These are phyloP conservation scores for Megaleporinus macrocephalus DNA, from an alignment of 2,113 vertebrate species.

Conservation along the genomic window DNA sequence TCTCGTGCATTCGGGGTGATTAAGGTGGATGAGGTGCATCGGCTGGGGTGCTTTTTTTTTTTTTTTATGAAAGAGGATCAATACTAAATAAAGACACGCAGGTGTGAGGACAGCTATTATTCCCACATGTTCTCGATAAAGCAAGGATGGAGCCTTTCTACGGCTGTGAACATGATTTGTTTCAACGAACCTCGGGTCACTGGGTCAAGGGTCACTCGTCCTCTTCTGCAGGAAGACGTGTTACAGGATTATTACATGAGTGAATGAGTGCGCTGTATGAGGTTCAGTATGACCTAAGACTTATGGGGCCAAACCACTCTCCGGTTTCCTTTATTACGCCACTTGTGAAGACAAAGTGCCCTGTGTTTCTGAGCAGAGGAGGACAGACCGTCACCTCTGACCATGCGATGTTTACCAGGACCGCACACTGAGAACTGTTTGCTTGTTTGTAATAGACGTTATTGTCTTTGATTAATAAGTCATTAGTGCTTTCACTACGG, in stretches of 20 bases:
- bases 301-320: conserved; percentile 37
- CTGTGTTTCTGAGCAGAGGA: conserved; percentile 25
- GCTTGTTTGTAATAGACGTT: background rate
- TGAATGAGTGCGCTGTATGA: conserved; percentile 43
- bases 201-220: conserved; percentile 46
- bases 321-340: conserved; percentile 25
- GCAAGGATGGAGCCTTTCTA: background rate
- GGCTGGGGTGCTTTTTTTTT: conserved; percentile 21
- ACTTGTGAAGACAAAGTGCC: conserved; percentile 41
- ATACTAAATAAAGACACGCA: background rate
- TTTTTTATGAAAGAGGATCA: conserved; percentile 32
- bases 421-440: conserved; percentile 8
- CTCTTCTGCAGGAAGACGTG: conserved; percentile 37
- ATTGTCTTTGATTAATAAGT: background rate
- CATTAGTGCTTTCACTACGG: background rate
- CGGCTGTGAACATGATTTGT: conserved; percentile 41
- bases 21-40: conserved; percentile 35
- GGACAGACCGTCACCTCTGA: conserved; percentile 12
- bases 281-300: conserved; percentile 30
- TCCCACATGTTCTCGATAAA: conserved; percentile 20
- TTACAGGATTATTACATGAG: conserved; percentile 50
- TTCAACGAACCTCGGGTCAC: conserved; percentile 39
- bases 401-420: background rate
- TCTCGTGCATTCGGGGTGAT: conserved; percentile 44
- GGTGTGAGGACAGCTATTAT: conserved; percentile 26